Evolutionary conservation across 2,113 vertebrate species (phyloP).

Genomic region (Perca flavescens): DNA sequence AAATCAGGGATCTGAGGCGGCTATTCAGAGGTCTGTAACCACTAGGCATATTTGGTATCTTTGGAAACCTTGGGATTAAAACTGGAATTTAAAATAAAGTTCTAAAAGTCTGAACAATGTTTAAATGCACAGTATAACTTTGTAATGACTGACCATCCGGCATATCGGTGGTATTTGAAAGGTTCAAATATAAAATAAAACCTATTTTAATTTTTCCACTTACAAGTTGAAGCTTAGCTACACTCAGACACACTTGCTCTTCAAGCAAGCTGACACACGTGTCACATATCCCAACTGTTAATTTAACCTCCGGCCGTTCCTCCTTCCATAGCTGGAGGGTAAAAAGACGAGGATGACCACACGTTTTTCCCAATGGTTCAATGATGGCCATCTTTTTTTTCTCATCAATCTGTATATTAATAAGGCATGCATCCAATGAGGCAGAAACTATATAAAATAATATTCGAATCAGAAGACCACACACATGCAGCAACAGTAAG

Average conservation of each 20-base stretch:
- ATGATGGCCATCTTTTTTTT: neutral
- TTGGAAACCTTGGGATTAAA: neutral
- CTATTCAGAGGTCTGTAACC: neutral
- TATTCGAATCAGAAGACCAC: constrained; percentile 14
- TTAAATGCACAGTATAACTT: neutral
- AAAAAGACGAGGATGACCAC: neutral
- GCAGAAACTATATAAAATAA: constrained; percentile 20
- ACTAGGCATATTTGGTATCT: neutral
- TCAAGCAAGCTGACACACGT: neutral
- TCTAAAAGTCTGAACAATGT: neutral
- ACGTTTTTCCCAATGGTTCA: neutral
- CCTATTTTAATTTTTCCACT: neutral
- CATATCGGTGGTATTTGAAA: neutral
- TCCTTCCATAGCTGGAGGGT: neutral
- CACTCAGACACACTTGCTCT: neutral
- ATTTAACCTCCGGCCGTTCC: constrained; percentile 1
- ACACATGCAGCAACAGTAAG: constrained; percentile 29
- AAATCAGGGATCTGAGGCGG: neutral
- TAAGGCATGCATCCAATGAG: neutral
- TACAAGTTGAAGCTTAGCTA: neutral
- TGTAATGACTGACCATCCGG: neutral
- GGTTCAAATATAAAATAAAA: neutral
- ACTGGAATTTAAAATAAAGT: neutral
- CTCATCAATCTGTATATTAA: neutral
- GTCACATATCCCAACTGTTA: constrained; percentile 28